These are phyloP conservation scores for Acipenser transmontanus DNA, from an alignment of 2,797 vertebrate genomes.

Conservation along the genomic window DNA sequence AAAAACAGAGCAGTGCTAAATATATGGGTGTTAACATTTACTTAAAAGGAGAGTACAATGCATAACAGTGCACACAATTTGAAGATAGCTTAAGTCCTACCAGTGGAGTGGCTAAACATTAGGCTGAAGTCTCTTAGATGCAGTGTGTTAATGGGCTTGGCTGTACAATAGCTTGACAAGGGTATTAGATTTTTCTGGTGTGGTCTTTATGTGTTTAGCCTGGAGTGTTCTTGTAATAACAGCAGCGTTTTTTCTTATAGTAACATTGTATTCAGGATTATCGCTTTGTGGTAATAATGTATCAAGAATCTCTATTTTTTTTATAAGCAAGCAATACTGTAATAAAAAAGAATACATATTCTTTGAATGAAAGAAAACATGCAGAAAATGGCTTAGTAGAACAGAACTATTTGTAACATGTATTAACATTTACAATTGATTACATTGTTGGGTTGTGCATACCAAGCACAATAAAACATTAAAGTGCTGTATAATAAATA, in stretches of 20 bases:
- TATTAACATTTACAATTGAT: too few species aligned
- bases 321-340: too few species aligned
- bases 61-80: slow-evolving; percentile 45
- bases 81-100: slow-evolving; percentile 39
- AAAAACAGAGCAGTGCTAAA: too few species aligned
- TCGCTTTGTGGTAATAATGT: not conserved
- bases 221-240: slow-evolving; percentile 45
- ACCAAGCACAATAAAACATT: too few species aligned
- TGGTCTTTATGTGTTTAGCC: slow-evolving; percentile 39
- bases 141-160: slow-evolving; percentile 51
- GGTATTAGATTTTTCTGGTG: slow-evolving; percentile 47
- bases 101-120: slow-evolving; percentile 45
- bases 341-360: too few species aligned
- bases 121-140: slow-evolving; percentile 47
- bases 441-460: too few species aligned
- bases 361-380: too few species aligned
- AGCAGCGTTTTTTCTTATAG: slow-evolving; percentile 35
- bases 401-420: too few species aligned
- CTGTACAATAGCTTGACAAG: slow-evolving; percentile 25
- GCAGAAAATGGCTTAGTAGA: too few species aligned
- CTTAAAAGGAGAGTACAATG: slow-evolving; percentile 8
- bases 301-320: not conserved
- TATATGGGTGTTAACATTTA: not conserved
- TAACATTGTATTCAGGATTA: slow-evolving; percentile 21
- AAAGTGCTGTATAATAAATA: too few species aligned